Base-by-base conservation (phyloP, 2,797 vertebrate genomes). In the Aulostomus chinensis region DNA sequence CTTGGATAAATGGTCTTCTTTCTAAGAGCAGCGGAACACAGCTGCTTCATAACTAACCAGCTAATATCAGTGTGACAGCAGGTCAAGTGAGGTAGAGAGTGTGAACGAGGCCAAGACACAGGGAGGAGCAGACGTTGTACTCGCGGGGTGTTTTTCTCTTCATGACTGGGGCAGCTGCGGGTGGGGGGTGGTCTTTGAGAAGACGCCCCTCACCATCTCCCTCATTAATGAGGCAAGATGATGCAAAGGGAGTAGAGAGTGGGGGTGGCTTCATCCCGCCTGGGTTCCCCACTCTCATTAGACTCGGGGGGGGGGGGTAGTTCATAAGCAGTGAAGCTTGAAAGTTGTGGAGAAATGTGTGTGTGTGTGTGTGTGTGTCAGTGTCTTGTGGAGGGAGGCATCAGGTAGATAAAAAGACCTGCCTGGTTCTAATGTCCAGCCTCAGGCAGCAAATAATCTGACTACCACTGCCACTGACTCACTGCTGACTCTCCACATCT, bases 131-230 rank as follows among this genome's bases (percentile, higher is more conserved):
- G 68, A 67, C 63, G 15, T 25, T 61, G 21, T 7, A 48, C 65
- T 80, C 49, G 53, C 58, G 63, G 79, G 78, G 58, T 70, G 68
- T 72, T 83, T 76, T 77, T 52, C 58, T 70, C 65, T 33, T 85
- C 85, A 85, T 86, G 83, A 81, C 55, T 42, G 22, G 64, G 77
- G 28, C 65, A 77, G 87, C 89, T 90, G 91, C 89, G 30, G 9
- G 26, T 30, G 36, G 51, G 20, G 52, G 63, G 36, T 58, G 2
- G 40, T 36, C 17, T 48, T 37, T 45, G 55, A 68, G 51, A 57
- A 54, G 50, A 66, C 53, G 47, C 47, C 48, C 57, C 52, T 45
- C 42, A 25, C 56, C 49, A 56, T 64, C 43, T 70, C 47, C 55
- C 80, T 87, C 84, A 86, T 86, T 86, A 86, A 73, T 26, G 40